These are phyloP conservation scores for Lepisosteus osseus DNA, from an alignment of 2,113 vertebrate species.

Conservation along the genomic window DNA sequence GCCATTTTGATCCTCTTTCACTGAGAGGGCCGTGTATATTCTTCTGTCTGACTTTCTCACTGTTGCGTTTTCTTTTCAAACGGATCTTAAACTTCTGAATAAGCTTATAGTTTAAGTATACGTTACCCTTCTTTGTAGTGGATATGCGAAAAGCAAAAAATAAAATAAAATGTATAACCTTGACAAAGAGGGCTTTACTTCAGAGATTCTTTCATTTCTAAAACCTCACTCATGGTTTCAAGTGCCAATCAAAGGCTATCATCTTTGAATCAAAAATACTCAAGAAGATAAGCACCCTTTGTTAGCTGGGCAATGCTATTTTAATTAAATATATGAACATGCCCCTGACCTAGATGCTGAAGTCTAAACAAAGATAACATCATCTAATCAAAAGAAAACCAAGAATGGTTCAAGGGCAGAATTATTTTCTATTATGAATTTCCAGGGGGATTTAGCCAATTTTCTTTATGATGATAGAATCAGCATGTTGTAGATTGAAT, in stretches of 20 bases:
- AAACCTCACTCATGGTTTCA: slow-evolving; percentile 31
- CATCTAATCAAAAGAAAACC: slow-evolving; percentile 75
- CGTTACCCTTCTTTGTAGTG: no score
- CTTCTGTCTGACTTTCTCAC: no score
- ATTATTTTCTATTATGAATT: slow-evolving; percentile 77
- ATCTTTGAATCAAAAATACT: slow-evolving; percentile 40
- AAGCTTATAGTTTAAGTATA: no score
- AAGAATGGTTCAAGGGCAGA: slow-evolving; percentile 83
- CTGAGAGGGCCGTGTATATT: no score
- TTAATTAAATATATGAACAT: slow-evolving; percentile 76
- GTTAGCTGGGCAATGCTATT: slow-evolving; percentile 61
- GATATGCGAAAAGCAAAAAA: no score
- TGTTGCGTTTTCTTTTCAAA: no score
- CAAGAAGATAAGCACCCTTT: slow-evolving; percentile 63
- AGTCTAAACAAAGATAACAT: slow-evolving; percentile 80
- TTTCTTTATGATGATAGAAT: slow-evolving; percentile 89
- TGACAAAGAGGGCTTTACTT: no score
- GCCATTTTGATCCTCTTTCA: no score
- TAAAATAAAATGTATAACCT: no score
- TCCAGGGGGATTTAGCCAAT: slow-evolving; percentile 82
- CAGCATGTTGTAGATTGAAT: slow-evolving; percentile 82
- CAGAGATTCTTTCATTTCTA: no score
- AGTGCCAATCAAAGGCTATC: slow-evolving; percentile 31
- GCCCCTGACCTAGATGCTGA: slow-evolving; percentile 57
- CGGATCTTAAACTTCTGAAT: no score